phyloP scores from a whole-genome alignment of 2,113 vertebrate species.

The Atrichornis clamosus region DNA sequence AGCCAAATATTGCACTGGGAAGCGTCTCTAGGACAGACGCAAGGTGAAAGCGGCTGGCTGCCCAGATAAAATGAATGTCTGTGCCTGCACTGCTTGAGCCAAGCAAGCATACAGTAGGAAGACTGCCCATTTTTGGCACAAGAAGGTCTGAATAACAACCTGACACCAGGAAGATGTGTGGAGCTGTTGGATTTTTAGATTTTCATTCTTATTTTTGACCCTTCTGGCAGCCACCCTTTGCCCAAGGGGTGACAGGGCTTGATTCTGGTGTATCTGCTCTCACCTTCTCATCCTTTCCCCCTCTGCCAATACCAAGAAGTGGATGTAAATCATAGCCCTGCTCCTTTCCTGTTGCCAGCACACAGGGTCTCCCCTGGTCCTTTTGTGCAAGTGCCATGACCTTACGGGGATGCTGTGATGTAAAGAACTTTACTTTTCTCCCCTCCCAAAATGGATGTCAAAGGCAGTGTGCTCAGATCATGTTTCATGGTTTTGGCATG shows the following conservation, averaged over 20 bases:
- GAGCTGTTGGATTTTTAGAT: neutral
- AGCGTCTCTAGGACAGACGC: neutral
- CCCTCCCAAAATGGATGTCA: neutral
- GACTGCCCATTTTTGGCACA: neutral
- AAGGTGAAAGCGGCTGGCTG: slow-evolving; percentile 23
- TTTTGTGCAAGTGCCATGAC: neutral
- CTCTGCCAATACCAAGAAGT: neutral
- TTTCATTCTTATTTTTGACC: neutral
- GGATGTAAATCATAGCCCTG: neutral
- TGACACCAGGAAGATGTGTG: neutral
- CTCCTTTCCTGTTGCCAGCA: neutral
- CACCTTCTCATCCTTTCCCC: neutral
- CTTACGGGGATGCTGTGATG: neutral
- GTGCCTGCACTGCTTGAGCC: neutral
- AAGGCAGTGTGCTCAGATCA: neutral
- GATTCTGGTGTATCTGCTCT: neutral
- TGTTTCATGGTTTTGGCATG: neutral
- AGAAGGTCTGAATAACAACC: neutral
- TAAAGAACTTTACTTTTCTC: neutral
- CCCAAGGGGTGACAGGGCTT: neutral
- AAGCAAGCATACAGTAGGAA: neutral
- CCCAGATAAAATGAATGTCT: slow-evolving; percentile 35
- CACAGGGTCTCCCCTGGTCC: fast-evolving
- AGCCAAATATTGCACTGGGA: neutral
- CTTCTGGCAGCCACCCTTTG: neutral